A percentile compares a stretch with the other conserved stretches of the same genome.
These are phyloP conservation scores for Paradoxurus hermaphroditus DNA, from an alignment of 2,113 vertebrate genomes.

Conservation along the genomic window DNA sequence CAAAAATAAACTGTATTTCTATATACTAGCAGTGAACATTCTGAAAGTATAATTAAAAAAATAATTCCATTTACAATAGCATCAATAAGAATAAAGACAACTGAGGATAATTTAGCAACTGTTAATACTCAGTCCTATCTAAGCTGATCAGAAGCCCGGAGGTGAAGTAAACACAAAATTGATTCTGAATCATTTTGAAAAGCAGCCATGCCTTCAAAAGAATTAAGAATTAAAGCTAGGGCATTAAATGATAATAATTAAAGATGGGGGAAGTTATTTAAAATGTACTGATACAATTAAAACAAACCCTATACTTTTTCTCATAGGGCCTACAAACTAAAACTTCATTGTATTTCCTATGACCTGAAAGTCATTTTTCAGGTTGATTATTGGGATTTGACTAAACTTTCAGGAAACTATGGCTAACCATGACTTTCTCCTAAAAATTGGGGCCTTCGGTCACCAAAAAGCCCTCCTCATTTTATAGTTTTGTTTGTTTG, in stretches of 20 bases:
- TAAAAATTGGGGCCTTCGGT: not conserved
- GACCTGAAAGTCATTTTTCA: not conserved
- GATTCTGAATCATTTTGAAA: constrained; percentile 14
- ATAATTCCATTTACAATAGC: not conserved
- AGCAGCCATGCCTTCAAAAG: not conserved
- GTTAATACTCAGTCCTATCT: not conserved
- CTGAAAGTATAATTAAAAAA: not conserved
- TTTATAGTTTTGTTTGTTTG: not conserved
- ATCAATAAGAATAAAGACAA: not conserved
- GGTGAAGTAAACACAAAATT: not conserved
- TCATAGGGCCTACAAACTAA: not conserved
- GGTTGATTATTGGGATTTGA: not conserved
- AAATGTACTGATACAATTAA: not conserved
- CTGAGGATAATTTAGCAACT: not conserved
- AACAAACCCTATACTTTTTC: not conserved
- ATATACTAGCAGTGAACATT: not conserved
- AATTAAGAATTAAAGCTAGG: not conserved
- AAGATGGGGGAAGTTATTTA: not conserved
- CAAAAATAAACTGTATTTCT: not conserved
- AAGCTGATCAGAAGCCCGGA: not conserved
- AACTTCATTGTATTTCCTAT: not conserved
- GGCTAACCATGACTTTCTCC: not conserved
- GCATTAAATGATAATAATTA: not conserved
- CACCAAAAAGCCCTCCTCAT: not conserved
- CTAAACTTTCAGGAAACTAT: not conserved